These are phyloP conservation scores for Drosophila sproati DNA, from an alignment of 1,140 invertebrate species.

Conservation along the genomic window DNA sequence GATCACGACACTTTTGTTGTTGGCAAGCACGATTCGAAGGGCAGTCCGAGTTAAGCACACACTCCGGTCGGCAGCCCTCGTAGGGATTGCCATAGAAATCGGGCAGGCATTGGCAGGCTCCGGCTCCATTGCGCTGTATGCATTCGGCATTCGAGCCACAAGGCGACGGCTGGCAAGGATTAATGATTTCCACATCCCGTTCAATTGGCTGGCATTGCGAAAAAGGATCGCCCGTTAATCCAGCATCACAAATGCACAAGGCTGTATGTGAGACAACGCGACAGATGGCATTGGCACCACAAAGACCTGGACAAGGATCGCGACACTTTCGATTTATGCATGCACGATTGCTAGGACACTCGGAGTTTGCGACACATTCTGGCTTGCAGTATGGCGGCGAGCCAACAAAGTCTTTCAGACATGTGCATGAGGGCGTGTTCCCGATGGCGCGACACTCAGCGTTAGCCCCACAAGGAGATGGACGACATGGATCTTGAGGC, in stretches of 20 bases:
- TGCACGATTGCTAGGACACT: slow-evolving; percentile 89
- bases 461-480: slow-evolving; percentile 91
- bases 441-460: slow-evolving; percentile 88
- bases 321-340: slow-evolving; percentile 90
- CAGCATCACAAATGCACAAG: slow-evolving; percentile 88
- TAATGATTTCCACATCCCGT: slow-evolving; percentile 84
- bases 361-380: slow-evolving; percentile 90
- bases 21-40: slow-evolving; percentile 89
- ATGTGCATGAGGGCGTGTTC: slow-evolving; percentile 88
- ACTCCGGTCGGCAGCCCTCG: slow-evolving; percentile 90
- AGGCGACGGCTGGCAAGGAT: slow-evolving; percentile 90
- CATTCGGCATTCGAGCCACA: slow-evolving; percentile 92
- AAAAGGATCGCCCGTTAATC: slow-evolving; percentile 90
- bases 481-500: slow-evolving; percentile 88
- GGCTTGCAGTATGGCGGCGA: slow-evolving; percentile 90
- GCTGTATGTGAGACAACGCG: slow-evolving; percentile 90
- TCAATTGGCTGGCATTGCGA: slow-evolving; percentile 86
- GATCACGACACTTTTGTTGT: slow-evolving; percentile 91
- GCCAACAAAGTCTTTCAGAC: slow-evolving; percentile 89
- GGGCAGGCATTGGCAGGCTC: slow-evolving; percentile 89
- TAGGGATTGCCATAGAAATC: slow-evolving; percentile 91
- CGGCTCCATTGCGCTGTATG: slow-evolving; percentile 88
- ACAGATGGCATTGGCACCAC: slow-evolving; percentile 90
- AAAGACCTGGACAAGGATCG: slow-evolving; percentile 90
- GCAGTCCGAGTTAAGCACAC: slow-evolving; percentile 90